These are phyloP conservation scores for Tenthredo scrophulariae DNA, from an alignment of 2,888 invertebrate genomes.

Conservation along the genomic window DNA sequence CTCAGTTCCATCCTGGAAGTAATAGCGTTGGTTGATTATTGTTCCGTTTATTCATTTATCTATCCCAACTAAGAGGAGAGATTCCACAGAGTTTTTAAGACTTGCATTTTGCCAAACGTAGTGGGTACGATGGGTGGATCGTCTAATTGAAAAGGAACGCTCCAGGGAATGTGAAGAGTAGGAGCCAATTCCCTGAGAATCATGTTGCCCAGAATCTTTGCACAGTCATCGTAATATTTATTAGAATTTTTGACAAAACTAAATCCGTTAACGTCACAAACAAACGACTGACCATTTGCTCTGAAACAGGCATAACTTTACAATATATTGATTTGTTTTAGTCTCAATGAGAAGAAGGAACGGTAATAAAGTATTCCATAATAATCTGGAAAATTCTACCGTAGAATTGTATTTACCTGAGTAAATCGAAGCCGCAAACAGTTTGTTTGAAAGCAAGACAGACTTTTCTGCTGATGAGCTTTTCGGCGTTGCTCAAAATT, in stretches of 20 bases:
- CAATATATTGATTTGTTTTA: conserved; percentile 36
- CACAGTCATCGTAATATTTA: conserved; percentile 99
- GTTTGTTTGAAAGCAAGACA: conserved; percentile 98
- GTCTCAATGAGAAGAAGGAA: conserved; percentile 33
- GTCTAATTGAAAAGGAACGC: conserved; percentile 97
- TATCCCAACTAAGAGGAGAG: neutral
- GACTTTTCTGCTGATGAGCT: conserved; percentile 98
- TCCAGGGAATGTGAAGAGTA: conserved; percentile 98
- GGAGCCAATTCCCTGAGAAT: conserved; percentile 96
- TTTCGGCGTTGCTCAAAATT: conserved; percentile 97
- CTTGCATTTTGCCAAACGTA: conserved; percentile 96
- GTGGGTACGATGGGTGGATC: conserved; percentile 99
- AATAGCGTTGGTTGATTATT: neutral
- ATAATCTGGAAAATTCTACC: conserved; percentile 37
- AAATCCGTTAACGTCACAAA: conserved; percentile 99
- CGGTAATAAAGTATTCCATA: conserved; percentile 53
- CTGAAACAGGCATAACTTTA: conserved; percentile 78
- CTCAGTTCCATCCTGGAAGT: conserved; percentile 87
- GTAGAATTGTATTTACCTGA: conserved; percentile 82
- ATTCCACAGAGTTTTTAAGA: neutral
- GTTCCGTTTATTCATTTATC: neutral
- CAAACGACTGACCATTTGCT: conserved; percentile 99
- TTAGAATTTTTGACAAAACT: conserved; percentile 99
- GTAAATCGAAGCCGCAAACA: conserved; percentile 98
- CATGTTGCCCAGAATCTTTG: conserved; percentile 99